Conservation (phyloP, 2,888 invertebrate genomes). For the Melieria crassipennis region DNA sequence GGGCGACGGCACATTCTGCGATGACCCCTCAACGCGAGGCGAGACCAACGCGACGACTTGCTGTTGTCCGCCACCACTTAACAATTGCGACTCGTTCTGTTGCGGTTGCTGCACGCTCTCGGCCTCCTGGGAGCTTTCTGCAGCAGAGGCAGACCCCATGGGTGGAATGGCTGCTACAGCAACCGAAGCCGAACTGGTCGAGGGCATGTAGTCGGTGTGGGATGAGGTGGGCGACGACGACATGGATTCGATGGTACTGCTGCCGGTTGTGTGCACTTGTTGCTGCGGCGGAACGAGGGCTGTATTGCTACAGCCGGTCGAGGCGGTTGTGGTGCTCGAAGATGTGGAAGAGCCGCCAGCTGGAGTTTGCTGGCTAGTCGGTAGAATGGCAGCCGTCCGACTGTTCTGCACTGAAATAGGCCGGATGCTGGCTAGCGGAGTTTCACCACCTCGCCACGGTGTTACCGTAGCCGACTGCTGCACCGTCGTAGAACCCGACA, state of each 20-base stretch:
- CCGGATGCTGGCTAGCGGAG: slow-evolving; percentile 90
- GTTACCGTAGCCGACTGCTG: slow-evolving; percentile 68
- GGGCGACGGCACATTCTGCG: slow-evolving; percentile 54
- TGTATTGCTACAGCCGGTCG: slow-evolving; percentile 59
- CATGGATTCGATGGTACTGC: slow-evolving; percentile 66
- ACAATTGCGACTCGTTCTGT: slow-evolving; percentile 59
- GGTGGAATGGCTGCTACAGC: slow-evolving; percentile 77
- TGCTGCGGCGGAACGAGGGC: slow-evolving; percentile 72
- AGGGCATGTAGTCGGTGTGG: slow-evolving; percentile 86
- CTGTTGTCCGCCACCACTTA: slow-evolving; percentile 66
- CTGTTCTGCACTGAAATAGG: slow-evolving; percentile 83
- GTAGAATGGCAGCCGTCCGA: slow-evolving; percentile 80
- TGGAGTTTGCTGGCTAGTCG: slow-evolving; percentile 69
- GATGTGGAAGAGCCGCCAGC: slow-evolving; percentile 53
- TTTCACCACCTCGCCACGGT: slow-evolving; percentile 81
- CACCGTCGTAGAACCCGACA: slow-evolving; percentile 75
- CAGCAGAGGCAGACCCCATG: slow-evolving; percentile 62
- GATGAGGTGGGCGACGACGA: slow-evolving; percentile 79
- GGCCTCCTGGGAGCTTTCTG: slow-evolving; percentile 67
- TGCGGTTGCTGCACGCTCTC: slow-evolving; percentile 63
- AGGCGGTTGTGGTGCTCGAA: slow-evolving; percentile 47
- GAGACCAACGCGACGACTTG: slow-evolving; percentile 78
- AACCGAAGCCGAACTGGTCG: slow-evolving; percentile 76
- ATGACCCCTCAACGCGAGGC: slow-evolving; percentile 74
- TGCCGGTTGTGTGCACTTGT: slow-evolving; percentile 69